Evolutionary conservation across 1,140 invertebrate genomes (phyloP).

Genomic region (Varroa destructor): DNA sequence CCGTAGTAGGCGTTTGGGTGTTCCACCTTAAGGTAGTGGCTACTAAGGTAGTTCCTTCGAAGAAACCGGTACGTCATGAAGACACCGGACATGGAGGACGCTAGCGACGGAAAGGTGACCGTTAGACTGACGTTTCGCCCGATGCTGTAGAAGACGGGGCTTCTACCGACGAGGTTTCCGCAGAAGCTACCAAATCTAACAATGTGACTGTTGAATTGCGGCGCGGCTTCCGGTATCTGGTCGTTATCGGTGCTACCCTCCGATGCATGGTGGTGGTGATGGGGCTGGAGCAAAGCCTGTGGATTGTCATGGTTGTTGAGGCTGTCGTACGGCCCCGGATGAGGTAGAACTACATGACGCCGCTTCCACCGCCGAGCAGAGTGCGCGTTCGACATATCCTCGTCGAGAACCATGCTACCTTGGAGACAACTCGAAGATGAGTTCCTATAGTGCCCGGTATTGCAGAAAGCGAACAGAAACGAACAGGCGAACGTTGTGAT

Average conservation of each 20-base stretch:
- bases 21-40: slow-evolving; percentile 21
- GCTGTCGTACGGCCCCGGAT: slow-evolving; percentile 16
- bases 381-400: slow-evolving; percentile 9
- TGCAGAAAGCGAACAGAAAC: background rate
- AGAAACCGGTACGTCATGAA: slow-evolving; percentile 27
- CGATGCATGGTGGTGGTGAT: slow-evolving; percentile 9
- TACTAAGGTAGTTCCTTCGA: slow-evolving; percentile 27
- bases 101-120: slow-evolving; percentile 16
- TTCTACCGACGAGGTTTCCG: slow-evolving; percentile 28
- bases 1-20: slow-evolving; percentile 25
- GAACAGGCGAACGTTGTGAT: background rate
- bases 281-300: slow-evolving; percentile 7
- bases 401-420: slow-evolving; percentile 17
- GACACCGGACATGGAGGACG: slow-evolving; percentile 26
- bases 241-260: background rate
- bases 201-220: slow-evolving; percentile 25
- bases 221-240: slow-evolving; percentile 1
- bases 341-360: slow-evolving; percentile 1
- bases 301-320: background rate
- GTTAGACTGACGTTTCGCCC: slow-evolving; percentile 19
- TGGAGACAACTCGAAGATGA: slow-evolving; percentile 12
- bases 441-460: background rate
- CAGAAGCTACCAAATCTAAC: slow-evolving; percentile 28
- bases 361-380: slow-evolving; percentile 21
- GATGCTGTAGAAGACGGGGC: slow-evolving; percentile 27